phyloP scores from a whole-genome alignment of 2,113 vertebrate genomes.

The Rattus rattus region DNA sequence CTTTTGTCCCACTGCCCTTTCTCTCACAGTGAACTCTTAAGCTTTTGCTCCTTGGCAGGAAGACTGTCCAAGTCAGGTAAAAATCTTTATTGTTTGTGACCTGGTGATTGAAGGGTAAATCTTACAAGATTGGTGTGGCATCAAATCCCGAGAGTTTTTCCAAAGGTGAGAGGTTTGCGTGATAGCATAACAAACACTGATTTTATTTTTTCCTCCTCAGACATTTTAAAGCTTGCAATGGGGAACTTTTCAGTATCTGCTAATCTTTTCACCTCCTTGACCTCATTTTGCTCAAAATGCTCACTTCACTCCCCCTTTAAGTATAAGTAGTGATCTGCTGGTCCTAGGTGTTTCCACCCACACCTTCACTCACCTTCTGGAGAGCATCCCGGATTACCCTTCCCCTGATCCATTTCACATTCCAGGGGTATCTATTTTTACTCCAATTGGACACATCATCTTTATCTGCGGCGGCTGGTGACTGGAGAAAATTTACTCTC shows the following conservation, averaged over 20 bases:
- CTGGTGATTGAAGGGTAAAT: slow-evolving; percentile 54
- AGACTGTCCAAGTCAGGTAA: slow-evolving; percentile 21
- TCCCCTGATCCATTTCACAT: neutral
- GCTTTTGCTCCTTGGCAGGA: slow-evolving; percentile 48
- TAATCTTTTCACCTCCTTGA: slow-evolving; percentile 55
- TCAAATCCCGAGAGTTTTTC: neutral
- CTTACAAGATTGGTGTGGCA: slow-evolving; percentile 69
- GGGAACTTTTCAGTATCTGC: neutral
- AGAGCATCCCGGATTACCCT: neutral
- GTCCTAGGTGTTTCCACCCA: neutral
- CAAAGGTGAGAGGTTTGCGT: slow-evolving; percentile 24
- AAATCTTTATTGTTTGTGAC: slow-evolving; percentile 39
- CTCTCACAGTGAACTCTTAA: slow-evolving; percentile 9
- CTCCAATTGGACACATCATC: neutral
- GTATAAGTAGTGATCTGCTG: slow-evolving; percentile 24
- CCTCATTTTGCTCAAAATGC: slow-evolving; percentile 55
- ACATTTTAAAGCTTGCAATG: slow-evolving; percentile 55
- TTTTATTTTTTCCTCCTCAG: slow-evolving; percentile 41
- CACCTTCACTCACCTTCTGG: neutral
- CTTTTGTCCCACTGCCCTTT: too few relatives aligned
- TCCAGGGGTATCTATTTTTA: neutral
- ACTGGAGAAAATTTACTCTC: neutral
- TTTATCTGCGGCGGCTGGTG: neutral
- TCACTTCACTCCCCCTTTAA: neutral
- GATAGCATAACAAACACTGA: slow-evolving; percentile 4